phyloP scores from a whole-genome alignment of 2,113 vertebrate genomes.

The Upupa epops region DNA sequence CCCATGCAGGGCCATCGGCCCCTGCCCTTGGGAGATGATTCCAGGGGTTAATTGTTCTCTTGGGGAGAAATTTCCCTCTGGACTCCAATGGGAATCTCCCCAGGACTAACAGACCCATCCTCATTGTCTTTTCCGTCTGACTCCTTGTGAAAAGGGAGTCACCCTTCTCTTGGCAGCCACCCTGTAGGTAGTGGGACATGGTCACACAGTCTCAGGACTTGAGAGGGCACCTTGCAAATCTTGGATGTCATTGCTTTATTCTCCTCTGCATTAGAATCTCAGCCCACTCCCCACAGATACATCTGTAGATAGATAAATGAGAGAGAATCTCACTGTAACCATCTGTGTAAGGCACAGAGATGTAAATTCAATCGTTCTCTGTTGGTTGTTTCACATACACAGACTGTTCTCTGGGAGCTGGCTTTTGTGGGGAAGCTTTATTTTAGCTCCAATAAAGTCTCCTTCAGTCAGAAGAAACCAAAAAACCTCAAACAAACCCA shows the following conservation, averaged over 20 bases:
- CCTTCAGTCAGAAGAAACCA: not conserved
- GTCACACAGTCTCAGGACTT: accelerated
- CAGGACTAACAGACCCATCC: too few relatives aligned
- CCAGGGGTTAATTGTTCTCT: too few relatives aligned
- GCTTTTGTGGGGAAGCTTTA: not conserved
- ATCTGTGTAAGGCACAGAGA: not conserved
- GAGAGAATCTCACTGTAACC: not conserved
- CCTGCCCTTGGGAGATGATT: too few relatives aligned
- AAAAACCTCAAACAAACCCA: not conserved
- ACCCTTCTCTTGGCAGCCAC: too few relatives aligned
- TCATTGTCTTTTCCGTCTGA: too few relatives aligned
- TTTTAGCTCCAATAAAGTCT: not conserved
- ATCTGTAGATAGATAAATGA: not conserved
- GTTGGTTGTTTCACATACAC: not conserved
- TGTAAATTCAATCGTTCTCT: not conserved
- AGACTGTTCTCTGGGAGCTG: not conserved
- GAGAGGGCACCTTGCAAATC: not conserved
- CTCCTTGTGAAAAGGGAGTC: too few relatives aligned
- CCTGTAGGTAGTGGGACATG: too few relatives aligned
- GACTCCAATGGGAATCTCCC: too few relatives aligned
- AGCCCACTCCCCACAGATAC: not conserved
- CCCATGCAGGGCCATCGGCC: too few relatives aligned
- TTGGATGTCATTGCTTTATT: accelerated
- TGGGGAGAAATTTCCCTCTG: too few relatives aligned
- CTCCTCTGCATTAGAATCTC: not conserved